Conservation (phyloP, 2,888 invertebrate genomes). For the Caenorhabditis auriculariae region DNA sequence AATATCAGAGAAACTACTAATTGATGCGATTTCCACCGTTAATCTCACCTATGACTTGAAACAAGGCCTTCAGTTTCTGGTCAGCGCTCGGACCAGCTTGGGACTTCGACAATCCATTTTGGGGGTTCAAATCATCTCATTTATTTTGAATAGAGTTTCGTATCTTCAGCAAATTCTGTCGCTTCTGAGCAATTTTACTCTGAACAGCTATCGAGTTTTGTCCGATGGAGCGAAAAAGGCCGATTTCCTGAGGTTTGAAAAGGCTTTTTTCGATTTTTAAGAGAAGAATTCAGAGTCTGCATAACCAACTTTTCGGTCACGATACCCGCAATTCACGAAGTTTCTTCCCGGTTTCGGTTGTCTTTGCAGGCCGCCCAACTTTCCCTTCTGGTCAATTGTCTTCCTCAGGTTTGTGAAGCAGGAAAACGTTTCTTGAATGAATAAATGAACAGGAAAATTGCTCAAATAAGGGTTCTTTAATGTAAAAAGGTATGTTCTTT, state of each 20-base stretch:
- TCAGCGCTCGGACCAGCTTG: slow-evolving; percentile 1
- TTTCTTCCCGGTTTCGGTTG: slow-evolving; percentile 1
- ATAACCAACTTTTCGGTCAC: slow-evolving; percentile 18
- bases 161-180: slow-evolving; percentile 12
- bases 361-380: slow-evolving; percentile 23
- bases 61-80: background rate
- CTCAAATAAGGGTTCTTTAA: too few species aligned
- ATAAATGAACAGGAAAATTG: too few species aligned
- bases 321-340: slow-evolving; percentile 16
- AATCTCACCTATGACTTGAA: too few species aligned
- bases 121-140: too few species aligned
- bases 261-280: background rate
- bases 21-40: too few species aligned
- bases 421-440: too few species aligned
- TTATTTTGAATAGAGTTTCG: background rate
- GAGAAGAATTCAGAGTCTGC: slow-evolving; percentile 4
- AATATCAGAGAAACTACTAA: too few species aligned
- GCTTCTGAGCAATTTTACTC: slow-evolving; percentile 6
- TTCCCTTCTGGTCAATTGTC: slow-evolving; percentile 25
- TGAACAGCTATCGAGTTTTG: slow-evolving; percentile 1
- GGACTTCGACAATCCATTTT: slow-evolving; percentile 17
- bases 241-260: slow-evolving; percentile 7
- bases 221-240: slow-evolving; percentile 8
- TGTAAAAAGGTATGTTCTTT: too few species aligned
- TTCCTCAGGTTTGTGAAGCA: slow-evolving; percentile 26